phyloP scores from a whole-genome alignment of 2,797 vertebrate genomes.

The Coilia nasus region DNA sequence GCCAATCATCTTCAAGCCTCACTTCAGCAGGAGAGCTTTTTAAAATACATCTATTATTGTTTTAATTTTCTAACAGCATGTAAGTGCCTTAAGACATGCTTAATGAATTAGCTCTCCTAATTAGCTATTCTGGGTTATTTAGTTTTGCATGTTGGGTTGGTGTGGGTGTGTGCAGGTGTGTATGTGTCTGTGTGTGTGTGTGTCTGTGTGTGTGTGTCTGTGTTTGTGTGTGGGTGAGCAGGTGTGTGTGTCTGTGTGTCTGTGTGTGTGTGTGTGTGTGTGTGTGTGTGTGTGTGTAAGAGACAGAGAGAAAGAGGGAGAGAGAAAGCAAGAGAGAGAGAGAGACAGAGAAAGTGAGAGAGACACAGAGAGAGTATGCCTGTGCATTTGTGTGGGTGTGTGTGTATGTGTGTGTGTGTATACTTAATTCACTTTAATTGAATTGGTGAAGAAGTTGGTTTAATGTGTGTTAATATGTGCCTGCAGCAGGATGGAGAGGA shows the following conservation, averaged over 20 bases:
- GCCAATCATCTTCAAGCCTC: neutral
- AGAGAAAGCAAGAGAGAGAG: too few species aligned
- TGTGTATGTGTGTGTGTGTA: neutral
- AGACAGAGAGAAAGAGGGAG: too few species aligned
- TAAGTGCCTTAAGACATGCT: conserved; percentile 6
- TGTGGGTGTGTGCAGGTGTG: neutral
- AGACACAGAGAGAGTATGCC: too few species aligned
- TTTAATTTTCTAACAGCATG: neutral
- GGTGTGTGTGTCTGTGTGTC: neutral
- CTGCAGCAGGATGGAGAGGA: conserved; percentile 60
- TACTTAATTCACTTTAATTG: conserved; percentile 68
- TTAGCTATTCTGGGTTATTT: neutral
- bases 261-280: neutral
- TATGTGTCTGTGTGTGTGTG: too few species aligned
- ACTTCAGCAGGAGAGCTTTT: conserved; percentile 16
- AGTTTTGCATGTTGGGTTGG: neutral
- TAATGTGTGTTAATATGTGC: conserved; percentile 71
- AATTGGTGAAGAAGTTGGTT: conserved; percentile 67
- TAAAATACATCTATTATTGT: neutral
- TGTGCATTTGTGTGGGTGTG: neutral
- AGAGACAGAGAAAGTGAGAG: too few species aligned
- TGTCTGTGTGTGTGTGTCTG: too few species aligned
- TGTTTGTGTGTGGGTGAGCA: too few species aligned
- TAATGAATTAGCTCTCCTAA: conserved; percentile 4
- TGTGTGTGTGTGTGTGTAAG: neutral